Evolutionary conservation across 2,888 invertebrate species (phyloP).

Genomic region (Hemistola chrysoprasaria): DNA sequence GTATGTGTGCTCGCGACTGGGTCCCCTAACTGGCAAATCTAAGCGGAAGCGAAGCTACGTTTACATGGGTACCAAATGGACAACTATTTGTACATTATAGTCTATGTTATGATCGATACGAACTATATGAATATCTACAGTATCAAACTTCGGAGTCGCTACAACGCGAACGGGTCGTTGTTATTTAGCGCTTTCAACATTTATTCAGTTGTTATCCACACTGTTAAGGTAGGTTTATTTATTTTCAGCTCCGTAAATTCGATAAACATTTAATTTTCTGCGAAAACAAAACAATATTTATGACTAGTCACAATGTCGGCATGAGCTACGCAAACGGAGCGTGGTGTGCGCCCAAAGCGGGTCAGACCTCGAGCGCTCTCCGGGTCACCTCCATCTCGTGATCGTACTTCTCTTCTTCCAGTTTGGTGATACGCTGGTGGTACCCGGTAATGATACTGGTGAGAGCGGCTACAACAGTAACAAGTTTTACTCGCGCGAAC

Average conservation of each 20-base stretch:
- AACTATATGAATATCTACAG: slow-evolving; percentile 68
- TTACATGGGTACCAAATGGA: slow-evolving; percentile 57
- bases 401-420: slow-evolving; percentile 98
- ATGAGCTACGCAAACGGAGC: slow-evolving; percentile 77
- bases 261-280: slow-evolving; percentile 62
- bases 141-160: slow-evolving; percentile 57
- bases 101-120: slow-evolving; percentile 62
- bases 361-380: slow-evolving; percentile 97
- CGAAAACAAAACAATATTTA: slow-evolving; percentile 72
- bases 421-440: slow-evolving; percentile 90
- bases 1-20: slow-evolving; percentile 52
- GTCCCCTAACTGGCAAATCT: slow-evolving; percentile 51
- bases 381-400: slow-evolving; percentile 97
- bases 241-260: slow-evolving; percentile 64
- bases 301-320: slow-evolving; percentile 77
- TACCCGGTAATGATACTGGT: slow-evolving; percentile 89
- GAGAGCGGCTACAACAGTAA: slow-evolving; percentile 84
- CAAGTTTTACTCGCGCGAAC: slow-evolving; percentile 57
- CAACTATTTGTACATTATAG: slow-evolving; percentile 53
- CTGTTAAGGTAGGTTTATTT: slow-evolving; percentile 70
- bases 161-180: slow-evolving; percentile 60
- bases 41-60: slow-evolving; percentile 80
- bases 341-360: slow-evolving; percentile 69
- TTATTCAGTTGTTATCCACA: slow-evolving; percentile 74
- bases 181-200: slow-evolving; percentile 68